Evolutionary conservation across 2,888 invertebrate species (phyloP), one percentile per base, ranked within the genome.

Genomic region (Eurois occulta): DNA sequence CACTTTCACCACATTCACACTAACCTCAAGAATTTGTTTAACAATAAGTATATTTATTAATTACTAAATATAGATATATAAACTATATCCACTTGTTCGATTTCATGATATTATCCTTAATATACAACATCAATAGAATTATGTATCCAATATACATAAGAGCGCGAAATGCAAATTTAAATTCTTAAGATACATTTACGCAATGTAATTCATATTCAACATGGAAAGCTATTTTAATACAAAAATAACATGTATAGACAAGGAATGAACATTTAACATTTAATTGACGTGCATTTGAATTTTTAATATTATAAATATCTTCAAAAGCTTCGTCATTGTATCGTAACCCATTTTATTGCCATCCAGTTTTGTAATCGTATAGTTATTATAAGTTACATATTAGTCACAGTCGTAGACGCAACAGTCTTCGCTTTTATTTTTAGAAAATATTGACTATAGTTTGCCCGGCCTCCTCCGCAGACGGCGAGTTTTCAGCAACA

Each of bases 81-180:
- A 87, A 90, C 90, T 93, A 92, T 91, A 91, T 91, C 89, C 92
- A 93, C 95, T 96, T 95, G 95, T 94, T 95, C 95, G 94, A 95
- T 94, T 95, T 94, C 93, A 95, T 95, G 93, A 95, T 93, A 94
- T 90, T 90, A 89, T 91, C 90, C 90, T 88, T 93, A 94, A 92
- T 94, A 94, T 95, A 95, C 93, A 94, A 94, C 92, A 92, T 92
- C 90, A 90, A 88, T 87, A 87, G 75, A 90, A 85, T 85, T 84
- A 86, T 87, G 89, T 91, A 90, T 90, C 90, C 86, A 90, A 91
- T 92, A 92, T 92, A 94, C 92, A 87, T 74, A 83, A 91, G 86
- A 84, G 86, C 86, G 92, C 90, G 89, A 95, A 95, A 95, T 95
- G 95, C 95, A 94, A 81, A 91, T 90, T 88, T 84, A 89, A 91